Percentiles rank a stretch among this genome's conserved stretches.
phyloP scores from a whole-genome alignment of 2,797 vertebrate species.

The Loris lydekkerianus region DNA sequence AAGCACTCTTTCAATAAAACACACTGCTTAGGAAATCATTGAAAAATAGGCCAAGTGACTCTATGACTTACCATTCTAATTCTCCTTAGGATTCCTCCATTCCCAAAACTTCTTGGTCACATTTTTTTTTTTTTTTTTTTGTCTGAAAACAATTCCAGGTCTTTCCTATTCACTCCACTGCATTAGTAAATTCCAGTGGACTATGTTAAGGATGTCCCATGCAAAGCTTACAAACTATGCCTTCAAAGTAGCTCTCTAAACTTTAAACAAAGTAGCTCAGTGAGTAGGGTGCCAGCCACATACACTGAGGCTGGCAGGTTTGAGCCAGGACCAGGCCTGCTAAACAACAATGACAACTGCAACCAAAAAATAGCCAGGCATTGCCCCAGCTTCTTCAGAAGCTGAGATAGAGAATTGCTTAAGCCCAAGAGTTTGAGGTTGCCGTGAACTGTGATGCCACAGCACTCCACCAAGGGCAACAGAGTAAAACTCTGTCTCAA shows the following conservation, averaged over 20 bases:
- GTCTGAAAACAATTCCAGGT: background rate
- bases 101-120: background rate
- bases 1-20: background rate
- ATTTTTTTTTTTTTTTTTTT: background rate
- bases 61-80: background rate
- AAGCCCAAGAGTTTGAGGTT: no score
- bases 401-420: no score
- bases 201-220: accelerated
- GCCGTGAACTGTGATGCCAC: no score
- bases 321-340: no score
- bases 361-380: no score
- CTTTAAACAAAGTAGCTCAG: no score
- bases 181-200: background rate
- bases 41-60: background rate
- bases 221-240: background rate
- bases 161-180: background rate
- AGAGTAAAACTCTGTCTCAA: no score
- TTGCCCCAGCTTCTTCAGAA: no score
- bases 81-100: background rate
- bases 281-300: no score
- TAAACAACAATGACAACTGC: no score
- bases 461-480: no score
- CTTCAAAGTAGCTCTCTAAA: background rate
- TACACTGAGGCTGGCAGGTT: no score
- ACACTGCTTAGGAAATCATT: background rate